A percentile compares a stretch with the other conserved stretches of the same genome.
Conservation (phyloP, 2,113 vertebrate species). For the Todiramphus saurophagus region DNA sequence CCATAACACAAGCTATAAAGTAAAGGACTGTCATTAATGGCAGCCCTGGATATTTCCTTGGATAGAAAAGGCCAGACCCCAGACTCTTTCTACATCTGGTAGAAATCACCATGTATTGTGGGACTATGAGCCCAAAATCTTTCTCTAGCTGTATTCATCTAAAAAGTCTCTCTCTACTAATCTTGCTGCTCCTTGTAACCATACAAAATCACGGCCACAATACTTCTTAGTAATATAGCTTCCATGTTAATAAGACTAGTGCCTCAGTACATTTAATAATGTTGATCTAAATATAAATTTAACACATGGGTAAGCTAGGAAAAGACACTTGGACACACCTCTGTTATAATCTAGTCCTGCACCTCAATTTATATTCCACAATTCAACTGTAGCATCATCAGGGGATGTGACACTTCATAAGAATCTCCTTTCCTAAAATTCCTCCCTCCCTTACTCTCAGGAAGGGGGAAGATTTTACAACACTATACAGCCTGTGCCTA, state of each 20-base stretch:
- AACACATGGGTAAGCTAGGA: neutral
- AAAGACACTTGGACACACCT: neutral
- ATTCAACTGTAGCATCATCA: accelerated
- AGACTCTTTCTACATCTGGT: neutral
- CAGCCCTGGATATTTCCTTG: neutral
- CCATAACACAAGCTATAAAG: neutral
- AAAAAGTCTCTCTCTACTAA: neutral
- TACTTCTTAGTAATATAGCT: neutral
- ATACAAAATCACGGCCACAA: neutral
- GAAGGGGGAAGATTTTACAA: neutral
- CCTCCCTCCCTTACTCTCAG: neutral
- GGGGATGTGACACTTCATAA: neutral
- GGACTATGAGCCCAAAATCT: neutral
- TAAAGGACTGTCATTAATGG: neutral
- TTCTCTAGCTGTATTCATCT: neutral
- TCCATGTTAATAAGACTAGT: neutral
- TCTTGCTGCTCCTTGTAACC: neutral
- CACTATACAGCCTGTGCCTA: neutral
- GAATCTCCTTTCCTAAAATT: neutral
- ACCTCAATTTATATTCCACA: neutral
- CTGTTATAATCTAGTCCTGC: neutral
- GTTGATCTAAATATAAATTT: neutral
- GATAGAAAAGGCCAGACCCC: neutral
- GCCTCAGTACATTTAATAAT: neutral
- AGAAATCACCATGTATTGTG: neutral